phyloP scores from a whole-genome alignment of 2,888 invertebrate genomes.

The Mythimna pallens region DNA sequence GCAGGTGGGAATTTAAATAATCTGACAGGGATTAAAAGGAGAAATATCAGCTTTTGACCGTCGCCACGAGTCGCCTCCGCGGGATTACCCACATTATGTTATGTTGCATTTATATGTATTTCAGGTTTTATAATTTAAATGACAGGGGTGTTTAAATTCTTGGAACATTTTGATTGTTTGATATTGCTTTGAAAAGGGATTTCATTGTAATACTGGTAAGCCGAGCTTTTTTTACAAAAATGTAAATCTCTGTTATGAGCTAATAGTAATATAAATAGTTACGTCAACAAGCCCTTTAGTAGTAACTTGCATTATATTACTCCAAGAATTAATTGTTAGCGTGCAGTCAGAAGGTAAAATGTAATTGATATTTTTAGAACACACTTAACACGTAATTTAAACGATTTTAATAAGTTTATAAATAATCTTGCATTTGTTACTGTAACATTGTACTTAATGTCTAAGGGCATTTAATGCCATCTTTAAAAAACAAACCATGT shows the following conservation, averaged over 20 bases:
- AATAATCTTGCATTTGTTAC: conserved; percentile 8
- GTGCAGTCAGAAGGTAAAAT: conserved; percentile 15
- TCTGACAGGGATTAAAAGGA: conserved; percentile 90
- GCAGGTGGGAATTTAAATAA: conserved; percentile 91
- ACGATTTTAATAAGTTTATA: conserved; percentile 31
- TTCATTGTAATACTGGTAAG: conserved; percentile 5
- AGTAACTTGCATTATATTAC: conserved; percentile 23
- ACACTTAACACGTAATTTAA: conserved; percentile 28
- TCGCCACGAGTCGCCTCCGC: conserved; percentile 76
- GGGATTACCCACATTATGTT: conserved; percentile 85
- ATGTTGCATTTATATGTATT: conserved; percentile 79
- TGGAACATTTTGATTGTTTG: conserved; percentile 57
- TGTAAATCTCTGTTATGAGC: background rate
- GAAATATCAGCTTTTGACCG: conserved; percentile 90
- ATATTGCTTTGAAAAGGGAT: conserved; percentile 22
- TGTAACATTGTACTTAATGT: background rate
- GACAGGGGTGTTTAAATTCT: conserved; percentile 63
- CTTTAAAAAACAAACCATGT: background rate
- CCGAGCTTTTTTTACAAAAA: conserved; percentile 16
- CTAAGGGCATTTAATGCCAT: background rate
- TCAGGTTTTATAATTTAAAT: conserved; percentile 83
- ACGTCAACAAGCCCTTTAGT: conserved; percentile 18
- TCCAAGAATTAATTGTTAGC: conserved; percentile 40
- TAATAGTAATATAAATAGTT: conserved; percentile 15
- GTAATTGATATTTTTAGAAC: conserved; percentile 25